Conservation (phyloP, 2,888 invertebrate genomes). For the Conchocele bisecta region DNA sequence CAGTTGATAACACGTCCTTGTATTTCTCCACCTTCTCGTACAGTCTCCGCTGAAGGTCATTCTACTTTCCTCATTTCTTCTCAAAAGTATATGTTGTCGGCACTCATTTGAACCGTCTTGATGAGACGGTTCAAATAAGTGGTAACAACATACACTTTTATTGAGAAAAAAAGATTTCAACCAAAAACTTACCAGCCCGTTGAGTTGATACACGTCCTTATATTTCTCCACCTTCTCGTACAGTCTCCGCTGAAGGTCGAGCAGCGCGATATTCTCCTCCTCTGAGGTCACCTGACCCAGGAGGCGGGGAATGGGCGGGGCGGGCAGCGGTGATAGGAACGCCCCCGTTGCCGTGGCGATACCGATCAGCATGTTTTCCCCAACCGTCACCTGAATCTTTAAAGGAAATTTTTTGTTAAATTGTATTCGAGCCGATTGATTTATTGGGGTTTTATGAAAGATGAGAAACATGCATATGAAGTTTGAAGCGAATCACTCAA, state of each 20-base stretch:
- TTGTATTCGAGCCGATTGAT: too few species aligned
- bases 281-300: slow-evolving; percentile 78
- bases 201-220: slow-evolving; percentile 85
- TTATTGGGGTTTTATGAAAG: too few species aligned
- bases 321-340: slow-evolving; percentile 90
- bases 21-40: slow-evolving; percentile 89
- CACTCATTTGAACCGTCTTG: too few species aligned
- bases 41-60: slow-evolving; percentile 87
- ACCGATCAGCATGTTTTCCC: slow-evolving; percentile 93
- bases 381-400: slow-evolving; percentile 92
- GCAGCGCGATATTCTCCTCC: slow-evolving; percentile 67
- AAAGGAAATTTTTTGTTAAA: too few species aligned
- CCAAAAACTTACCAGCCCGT: slow-evolving; percentile 71
- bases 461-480: too few species aligned
- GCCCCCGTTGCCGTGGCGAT: slow-evolving; percentile 91
- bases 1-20: slow-evolving; percentile 85
- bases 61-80: too few species aligned
- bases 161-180: too few species aligned
- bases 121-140: too few species aligned
- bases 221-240: slow-evolving; percentile 89
- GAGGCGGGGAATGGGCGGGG: slow-evolving; percentile 89
- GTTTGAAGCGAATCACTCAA: too few species aligned
- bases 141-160: too few species aligned
- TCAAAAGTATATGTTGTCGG: too few species aligned
- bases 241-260: slow-evolving; percentile 87